Percentiles rank a stretch among this genome's conserved stretches.
Evolutionary conservation across 2,113 vertebrate species (phyloP).

Genomic region (Montifringilla adamsi): DNA sequence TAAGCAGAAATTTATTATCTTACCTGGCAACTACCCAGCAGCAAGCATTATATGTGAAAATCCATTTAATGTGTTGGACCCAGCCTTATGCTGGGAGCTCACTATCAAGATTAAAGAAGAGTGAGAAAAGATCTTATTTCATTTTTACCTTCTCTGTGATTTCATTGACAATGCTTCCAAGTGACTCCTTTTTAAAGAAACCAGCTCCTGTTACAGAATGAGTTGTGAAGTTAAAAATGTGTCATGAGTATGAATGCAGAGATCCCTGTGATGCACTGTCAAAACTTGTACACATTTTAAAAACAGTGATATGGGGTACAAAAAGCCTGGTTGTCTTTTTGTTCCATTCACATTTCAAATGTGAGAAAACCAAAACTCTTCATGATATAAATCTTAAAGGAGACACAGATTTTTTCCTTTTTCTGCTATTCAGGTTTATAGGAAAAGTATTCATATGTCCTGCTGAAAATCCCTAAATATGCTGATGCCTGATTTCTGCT

Average conservation of each 20-base stretch:
- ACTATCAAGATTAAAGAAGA: neutral
- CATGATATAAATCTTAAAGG: neutral
- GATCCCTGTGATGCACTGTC: neutral
- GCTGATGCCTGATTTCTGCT: neutral
- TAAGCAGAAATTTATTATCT: constrained; percentile 11
- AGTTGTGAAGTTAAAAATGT: neutral
- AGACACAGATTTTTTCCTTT: neutral
- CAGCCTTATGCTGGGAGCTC: neutral
- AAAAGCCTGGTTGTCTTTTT: neutral
- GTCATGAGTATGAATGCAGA: neutral
- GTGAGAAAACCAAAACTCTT: neutral
- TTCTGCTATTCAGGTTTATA: neutral
- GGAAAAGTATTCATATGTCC: neutral
- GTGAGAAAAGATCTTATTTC: neutral
- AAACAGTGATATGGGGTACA: neutral
- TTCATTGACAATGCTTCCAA: neutral
- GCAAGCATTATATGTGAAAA: neutral
- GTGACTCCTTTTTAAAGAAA: neutral
- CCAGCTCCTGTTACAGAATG: neutral
- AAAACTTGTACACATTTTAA: neutral
- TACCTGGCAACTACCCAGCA: neutral
- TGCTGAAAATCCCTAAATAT: neutral
- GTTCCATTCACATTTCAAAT: neutral
- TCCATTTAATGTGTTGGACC: neutral
- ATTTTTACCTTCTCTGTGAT: neutral